Evolutionary conservation across 2,113 vertebrate species (phyloP).

Genomic region (Philantomba maxwellii): DNA sequence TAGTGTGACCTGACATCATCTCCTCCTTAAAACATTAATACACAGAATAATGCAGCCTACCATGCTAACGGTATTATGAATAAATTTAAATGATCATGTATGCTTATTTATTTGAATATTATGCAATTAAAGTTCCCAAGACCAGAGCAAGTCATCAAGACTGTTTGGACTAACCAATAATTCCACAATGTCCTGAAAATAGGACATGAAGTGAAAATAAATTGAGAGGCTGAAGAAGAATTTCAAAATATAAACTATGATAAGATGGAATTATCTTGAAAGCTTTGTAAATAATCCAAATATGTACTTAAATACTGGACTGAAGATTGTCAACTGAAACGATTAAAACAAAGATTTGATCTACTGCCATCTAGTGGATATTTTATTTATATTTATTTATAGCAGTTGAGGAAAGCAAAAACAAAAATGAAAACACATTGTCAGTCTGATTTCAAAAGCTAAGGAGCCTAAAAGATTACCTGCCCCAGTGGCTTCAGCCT

Average conservation of each 20-base stretch:
- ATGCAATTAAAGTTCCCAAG: neutral
- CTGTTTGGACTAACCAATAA: neutral
- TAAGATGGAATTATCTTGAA: neutral
- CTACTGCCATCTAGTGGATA: slow-evolving; percentile 72
- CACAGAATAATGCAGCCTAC: neutral
- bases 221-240: neutral
- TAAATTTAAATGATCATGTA: neutral
- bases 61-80: neutral
- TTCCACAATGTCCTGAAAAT: neutral
- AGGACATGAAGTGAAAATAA: neutral
- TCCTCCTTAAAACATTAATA: neutral
- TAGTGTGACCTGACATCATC: neutral
- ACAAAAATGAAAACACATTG: neutral
- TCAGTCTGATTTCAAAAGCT: neutral
- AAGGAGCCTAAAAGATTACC: neutral
- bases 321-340: neutral
- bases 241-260: neutral
- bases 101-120: neutral
- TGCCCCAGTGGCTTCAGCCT: neutral
- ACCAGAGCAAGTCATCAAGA: neutral
- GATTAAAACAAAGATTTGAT: slow-evolving; percentile 47
- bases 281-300: neutral
- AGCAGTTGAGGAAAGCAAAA: neutral
- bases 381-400: slow-evolving; percentile 29
- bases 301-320: neutral